These are phyloP conservation scores for Drosophila pseudotalamancana DNA, from an alignment of 2,888 invertebrate species.

Conservation along the genomic window DNA sequence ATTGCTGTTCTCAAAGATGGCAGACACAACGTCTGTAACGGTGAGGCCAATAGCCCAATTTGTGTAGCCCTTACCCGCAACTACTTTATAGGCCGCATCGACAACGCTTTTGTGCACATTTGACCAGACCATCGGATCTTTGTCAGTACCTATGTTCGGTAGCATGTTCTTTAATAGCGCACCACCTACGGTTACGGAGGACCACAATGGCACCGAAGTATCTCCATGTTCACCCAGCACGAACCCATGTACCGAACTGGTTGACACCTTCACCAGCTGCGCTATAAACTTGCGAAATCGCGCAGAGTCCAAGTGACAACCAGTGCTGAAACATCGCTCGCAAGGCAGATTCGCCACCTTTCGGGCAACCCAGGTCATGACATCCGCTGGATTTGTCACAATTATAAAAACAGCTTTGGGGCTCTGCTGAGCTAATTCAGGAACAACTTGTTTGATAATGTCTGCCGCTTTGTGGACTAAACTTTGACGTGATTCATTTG, in stretches of 20 bases:
- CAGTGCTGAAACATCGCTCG: constrained; percentile 93
- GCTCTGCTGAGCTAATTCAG: constrained; percentile 86
- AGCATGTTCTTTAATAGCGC: constrained; percentile 90
- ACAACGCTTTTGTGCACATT: constrained; percentile 90
- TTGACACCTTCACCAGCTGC: constrained; percentile 90
- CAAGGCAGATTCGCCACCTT: constrained; percentile 93
- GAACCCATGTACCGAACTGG: constrained; percentile 92
- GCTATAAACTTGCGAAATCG: constrained; percentile 93
- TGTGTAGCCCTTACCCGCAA: constrained; percentile 92
- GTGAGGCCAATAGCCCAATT: constrained; percentile 94
- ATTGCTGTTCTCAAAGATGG: constrained; percentile 88
- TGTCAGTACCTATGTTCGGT: constrained; percentile 87
- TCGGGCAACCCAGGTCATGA: constrained; percentile 94
- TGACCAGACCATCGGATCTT: constrained; percentile 90
- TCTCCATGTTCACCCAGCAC: constrained; percentile 97
- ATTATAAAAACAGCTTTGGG: constrained; percentile 91
- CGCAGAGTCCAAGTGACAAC: constrained; percentile 94
- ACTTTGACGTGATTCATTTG: constrained; percentile 91
- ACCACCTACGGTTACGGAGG: constrained; percentile 93
- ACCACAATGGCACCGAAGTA: constrained; percentile 94
- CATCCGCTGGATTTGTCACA: constrained; percentile 95
- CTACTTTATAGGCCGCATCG: constrained; percentile 91
- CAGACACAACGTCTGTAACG: constrained; percentile 87
- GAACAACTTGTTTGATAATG: constrained; percentile 91
- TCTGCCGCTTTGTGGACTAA: constrained; percentile 93